Evolutionary conservation across 2,888 invertebrate species (phyloP), one percentile per base, ranked within the genome.

Genomic region (Maniola hyperantus): DNA sequence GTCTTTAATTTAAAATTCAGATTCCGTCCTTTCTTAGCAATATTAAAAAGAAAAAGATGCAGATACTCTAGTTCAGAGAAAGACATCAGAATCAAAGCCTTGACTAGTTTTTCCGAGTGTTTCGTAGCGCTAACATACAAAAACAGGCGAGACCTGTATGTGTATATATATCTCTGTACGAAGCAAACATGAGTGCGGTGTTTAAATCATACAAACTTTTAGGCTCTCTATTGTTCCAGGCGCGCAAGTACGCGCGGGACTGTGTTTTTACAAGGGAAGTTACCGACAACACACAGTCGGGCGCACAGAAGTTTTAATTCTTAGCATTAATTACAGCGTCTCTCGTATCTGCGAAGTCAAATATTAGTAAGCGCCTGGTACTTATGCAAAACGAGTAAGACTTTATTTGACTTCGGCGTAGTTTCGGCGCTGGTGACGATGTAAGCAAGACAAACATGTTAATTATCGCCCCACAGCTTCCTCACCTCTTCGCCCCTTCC

Each of bases 381-480:
- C 85, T 87, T 90, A 90, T 89, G 89, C 89, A 88, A 90, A 90
- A 87, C 84, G 85, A 79, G 84, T 81, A 79, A 80, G 86, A 91
- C 89, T 91, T 90, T 91, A 91, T 91, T 91, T 90, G 88, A 91
- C 85, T 91, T 91, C 82, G 84, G 80, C 86, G 87, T 89, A 90
- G 91, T 91, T 91, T 87, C 82, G 83, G 83, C 84, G 84, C 85
- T 83, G 82, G 85, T 86, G 87, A 85, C 89, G 90, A 88, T 86
- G 89, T 89, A 89, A 88, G 88, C 84, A 91, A 91, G 88, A 89
- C 91, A 91, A 91, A 91, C 91, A 91, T 88, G 90, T 87, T 90
- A 90, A 91, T 91, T 89, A 89, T 81, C 84, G 82, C 82, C 85
- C 77, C 77, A 69, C 72, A 73, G 72, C 60, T 65, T 15, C 68